Conservation (phyloP, 1,140 invertebrate genomes). For the Centruroides vittatus region DNA sequence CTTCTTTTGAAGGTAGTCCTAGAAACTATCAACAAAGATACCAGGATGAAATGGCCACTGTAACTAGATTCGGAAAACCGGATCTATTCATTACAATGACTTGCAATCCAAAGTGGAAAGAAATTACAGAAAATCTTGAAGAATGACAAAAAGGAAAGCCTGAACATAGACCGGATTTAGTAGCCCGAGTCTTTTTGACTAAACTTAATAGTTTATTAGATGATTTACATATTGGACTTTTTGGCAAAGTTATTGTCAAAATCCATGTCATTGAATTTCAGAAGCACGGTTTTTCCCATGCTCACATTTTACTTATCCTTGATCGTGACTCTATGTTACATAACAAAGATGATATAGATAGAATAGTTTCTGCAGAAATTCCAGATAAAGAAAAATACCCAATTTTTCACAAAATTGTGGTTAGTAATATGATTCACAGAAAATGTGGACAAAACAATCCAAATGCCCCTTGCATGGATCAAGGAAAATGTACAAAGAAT, state of each 20-base stretch:
- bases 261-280: slow-evolving; percentile 29
- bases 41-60: too few species aligned
- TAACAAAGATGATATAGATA: slow-evolving; percentile 28
- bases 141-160: slow-evolving; percentile 19
- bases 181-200: slow-evolving; percentile 27
- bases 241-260: slow-evolving; percentile 3
- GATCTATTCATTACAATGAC: too few species aligned
- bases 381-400: slow-evolving; percentile 32
- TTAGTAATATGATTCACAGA: slow-evolving; percentile 28
- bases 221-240: slow-evolving; percentile 15
- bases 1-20: too few species aligned
- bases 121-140: too few species aligned
- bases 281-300: slow-evolving; percentile 31
- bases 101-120: too few species aligned
- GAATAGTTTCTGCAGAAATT: too few species aligned
- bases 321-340: background rate
- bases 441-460: slow-evolving; percentile 19
- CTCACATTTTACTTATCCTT: slow-evolving; percentile 25
- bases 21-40: too few species aligned
- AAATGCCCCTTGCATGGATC: slow-evolving; percentile 19
- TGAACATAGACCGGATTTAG: slow-evolving; percentile 27
- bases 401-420: slow-evolving; percentile 25
- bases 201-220: slow-evolving; percentile 26
- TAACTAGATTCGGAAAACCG: too few species aligned
- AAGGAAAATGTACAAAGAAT: slow-evolving; percentile 17